Evolutionary conservation across 2,888 invertebrate species (phyloP).

Genomic region (Agonopterix arenella): DNA sequence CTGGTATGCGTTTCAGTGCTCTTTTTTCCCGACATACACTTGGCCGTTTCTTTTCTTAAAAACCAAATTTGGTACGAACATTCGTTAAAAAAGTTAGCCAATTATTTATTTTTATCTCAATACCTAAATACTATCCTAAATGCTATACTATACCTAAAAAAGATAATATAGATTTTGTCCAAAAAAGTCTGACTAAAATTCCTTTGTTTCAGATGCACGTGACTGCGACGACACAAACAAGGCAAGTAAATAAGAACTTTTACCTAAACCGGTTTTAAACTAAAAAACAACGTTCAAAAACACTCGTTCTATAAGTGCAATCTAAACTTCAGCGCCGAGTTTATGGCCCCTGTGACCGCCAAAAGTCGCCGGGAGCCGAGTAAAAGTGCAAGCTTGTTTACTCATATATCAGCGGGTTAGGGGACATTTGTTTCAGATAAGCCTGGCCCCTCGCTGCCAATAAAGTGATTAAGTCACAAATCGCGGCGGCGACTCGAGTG

Average conservation of each 20-base stretch:
- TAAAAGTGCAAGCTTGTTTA: conserved; percentile 74
- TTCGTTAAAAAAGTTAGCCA: too few relatives aligned
- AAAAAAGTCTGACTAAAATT: neutral
- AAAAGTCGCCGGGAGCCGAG: conserved; percentile 48
- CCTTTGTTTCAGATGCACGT: conserved; percentile 57
- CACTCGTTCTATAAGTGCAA: conserved; percentile 44
- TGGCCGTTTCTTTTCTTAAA: too few relatives aligned
- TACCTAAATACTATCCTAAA: too few relatives aligned
- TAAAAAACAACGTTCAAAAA: conserved; percentile 43
- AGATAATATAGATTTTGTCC: too few relatives aligned
- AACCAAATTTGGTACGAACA: too few relatives aligned
- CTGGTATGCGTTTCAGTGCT: too few relatives aligned
- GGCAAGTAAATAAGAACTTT: conserved; percentile 46
- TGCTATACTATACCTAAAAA: too few relatives aligned
- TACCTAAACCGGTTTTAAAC: conserved; percentile 28
- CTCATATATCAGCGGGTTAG: conserved; percentile 63
- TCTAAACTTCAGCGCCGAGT: conserved; percentile 61
- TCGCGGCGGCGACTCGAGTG: conserved; percentile 44
- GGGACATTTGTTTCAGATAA: conserved; percentile 72
- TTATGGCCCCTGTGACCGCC: conserved; percentile 70
- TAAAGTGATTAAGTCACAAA: conserved; percentile 78
- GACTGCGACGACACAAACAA: conserved; percentile 54
- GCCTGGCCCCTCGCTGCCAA: conserved; percentile 69
- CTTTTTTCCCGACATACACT: too few relatives aligned
- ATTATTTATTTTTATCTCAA: too few relatives aligned